Base-by-base conservation (phyloP, 2,888 invertebrate species). In the Matsumyia berberina region DNA sequence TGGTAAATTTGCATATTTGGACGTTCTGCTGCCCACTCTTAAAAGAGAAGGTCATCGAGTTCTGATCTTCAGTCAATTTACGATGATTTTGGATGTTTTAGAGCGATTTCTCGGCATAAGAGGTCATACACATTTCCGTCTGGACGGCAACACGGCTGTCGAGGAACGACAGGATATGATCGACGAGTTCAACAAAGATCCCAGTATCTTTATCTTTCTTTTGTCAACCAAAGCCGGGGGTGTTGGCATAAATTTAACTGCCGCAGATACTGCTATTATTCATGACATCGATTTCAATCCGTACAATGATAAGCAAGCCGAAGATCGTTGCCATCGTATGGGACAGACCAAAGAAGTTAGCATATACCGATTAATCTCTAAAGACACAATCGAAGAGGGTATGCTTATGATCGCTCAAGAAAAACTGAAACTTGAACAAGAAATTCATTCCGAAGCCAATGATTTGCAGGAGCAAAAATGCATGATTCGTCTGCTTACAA, bases 211-310 rank as follows among this genome's bases (percentile, higher is more conserved):
- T 92, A 94, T 97, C 88, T 99, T 99, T 92, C 93, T 99, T 77
- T 91, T 99, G 88, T 98, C 98, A 5, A 99, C 99, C 0, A 95
- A 94, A 90, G 99, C 99, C 0, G 99, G 99, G 35, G 99, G 99
- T n/a, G 93, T 98, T 62, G 98, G 98, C 70, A 98, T 98, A 89
- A 98, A 98, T 93, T 93, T 98, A 86, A 97, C 97, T 0, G 95
- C 97, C 0, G 99, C 99, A 0, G 98, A 99, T 92, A 97, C 97
- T 9, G 99, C 99, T 53, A 96, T 97, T 78, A 96, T 99, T 86
- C 98, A 99, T 91, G 99, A 99, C 90, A 97, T 99, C 62, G 99
- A 99, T 93, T 98, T 98, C 91, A 99, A 99, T 93, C 99, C 99
- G 0, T 98, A 99, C 92, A 99, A 99, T 91, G 99, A 99, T 91